A percentile compares a stretch with the other conserved stretches of the same genome.
phyloP scores from a whole-genome alignment of 2,888 invertebrate species.

The Sphinx pinastri region DNA sequence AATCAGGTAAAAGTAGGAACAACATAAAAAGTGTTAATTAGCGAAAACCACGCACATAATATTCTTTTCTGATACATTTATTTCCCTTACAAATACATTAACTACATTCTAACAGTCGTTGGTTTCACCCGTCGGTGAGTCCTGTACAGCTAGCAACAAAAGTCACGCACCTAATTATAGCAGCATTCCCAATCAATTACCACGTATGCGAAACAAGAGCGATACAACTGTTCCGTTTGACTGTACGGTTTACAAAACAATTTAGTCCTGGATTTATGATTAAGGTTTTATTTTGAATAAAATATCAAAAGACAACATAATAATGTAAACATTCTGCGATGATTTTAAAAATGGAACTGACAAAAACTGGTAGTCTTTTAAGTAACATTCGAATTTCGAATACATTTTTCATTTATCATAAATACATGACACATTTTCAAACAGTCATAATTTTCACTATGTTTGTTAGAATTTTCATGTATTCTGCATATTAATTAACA shows the following conservation, averaged over 20 bases:
- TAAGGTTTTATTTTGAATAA: constrained; percentile 6
- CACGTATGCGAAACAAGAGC: constrained; percentile 67
- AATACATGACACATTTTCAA: constrained; percentile 2
- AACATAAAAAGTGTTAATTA: neutral
- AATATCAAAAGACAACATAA: neutral
- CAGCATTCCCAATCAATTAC: constrained; percentile 84
- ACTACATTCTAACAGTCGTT: constrained; percentile 11
- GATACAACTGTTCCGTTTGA: constrained; percentile 62
- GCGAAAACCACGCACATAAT: neutral
- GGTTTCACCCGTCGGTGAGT: constrained; percentile 26
- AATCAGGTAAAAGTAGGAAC: neutral
- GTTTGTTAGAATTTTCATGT: neutral
- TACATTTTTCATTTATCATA: neutral
- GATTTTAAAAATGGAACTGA: no score
- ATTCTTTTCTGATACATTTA: neutral
- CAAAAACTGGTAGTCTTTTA: no score
- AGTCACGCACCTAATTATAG: constrained; percentile 83
- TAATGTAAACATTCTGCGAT: no score
- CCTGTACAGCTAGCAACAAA: constrained; percentile 63
- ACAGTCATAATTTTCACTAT: neutral
- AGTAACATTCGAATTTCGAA: neutral
- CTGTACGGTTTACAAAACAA: constrained; percentile 60
- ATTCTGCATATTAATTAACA: constrained; percentile 11
- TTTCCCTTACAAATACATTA: constrained; percentile 24
- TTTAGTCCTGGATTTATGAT: neutral